Conservation (phyloP, 2,888 invertebrate genomes). For the Sinodicranocentrus sp. region DNA sequence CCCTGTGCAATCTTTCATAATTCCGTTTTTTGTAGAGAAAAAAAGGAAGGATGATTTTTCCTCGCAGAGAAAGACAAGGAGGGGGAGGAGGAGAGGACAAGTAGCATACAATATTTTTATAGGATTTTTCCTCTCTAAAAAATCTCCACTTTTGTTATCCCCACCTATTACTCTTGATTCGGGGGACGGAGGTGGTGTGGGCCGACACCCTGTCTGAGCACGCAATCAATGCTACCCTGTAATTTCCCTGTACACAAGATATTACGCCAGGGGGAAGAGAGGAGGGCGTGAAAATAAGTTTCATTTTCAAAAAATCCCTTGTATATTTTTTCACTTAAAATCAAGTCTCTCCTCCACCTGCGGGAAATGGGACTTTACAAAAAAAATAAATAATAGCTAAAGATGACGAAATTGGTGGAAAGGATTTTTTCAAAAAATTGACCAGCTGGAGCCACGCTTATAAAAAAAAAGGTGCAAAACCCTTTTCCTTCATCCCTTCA, state of each 20-base stretch:
- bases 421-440: no score
- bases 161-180: slow-evolving; percentile 8
- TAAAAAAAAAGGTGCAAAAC: no score
- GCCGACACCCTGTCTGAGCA: slow-evolving; percentile 59
- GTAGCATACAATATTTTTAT: not conserved
- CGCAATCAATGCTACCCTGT: slow-evolving; percentile 38
- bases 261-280: slow-evolving; percentile 2
- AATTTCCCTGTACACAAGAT: slow-evolving; percentile 8
- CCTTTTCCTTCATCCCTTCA: no score
- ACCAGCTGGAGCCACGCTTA: no score
- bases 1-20: slow-evolving; percentile 1
- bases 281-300: not conserved
- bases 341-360: no score
- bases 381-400: no score
- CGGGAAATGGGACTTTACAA: no score
- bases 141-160: not conserved
- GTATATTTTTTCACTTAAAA: not conserved
- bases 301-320: slow-evolving; percentile 6
- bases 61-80: no score
- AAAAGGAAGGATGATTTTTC: no score
- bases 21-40: not conserved
- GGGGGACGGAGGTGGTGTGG: slow-evolving; percentile 35
- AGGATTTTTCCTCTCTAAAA: not conserved
- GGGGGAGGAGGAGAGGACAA: no score
- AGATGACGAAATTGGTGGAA: no score